Evolutionary conservation across 2,888 invertebrate species (phyloP).

Genomic region (Latheticus oryzae): DNA sequence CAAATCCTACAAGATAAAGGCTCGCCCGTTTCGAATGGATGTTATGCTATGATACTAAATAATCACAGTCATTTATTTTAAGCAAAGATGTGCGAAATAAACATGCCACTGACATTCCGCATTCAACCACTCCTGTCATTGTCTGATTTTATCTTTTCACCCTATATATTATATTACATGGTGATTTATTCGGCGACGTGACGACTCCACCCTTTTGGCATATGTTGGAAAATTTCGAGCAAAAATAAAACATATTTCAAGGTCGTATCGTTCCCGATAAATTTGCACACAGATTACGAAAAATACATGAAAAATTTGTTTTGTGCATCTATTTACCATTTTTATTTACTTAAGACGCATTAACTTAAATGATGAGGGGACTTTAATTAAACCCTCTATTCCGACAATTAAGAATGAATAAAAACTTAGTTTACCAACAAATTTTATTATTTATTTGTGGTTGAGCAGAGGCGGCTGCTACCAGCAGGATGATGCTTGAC

Average conservation of each 20-base stretch:
- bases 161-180: constrained; percentile 15
- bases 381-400: constrained; percentile 24
- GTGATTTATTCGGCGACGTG: constrained; percentile 14
- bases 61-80: constrained; percentile 30
- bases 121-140: constrained; percentile 25
- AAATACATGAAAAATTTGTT: constrained; percentile 3
- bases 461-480: background rate
- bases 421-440: constrained; percentile 19
- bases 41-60: constrained; percentile 33
- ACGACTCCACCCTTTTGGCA: constrained; percentile 1
- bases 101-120: constrained; percentile 16
- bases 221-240: constrained; percentile 17
- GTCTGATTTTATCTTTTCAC: constrained; percentile 27
- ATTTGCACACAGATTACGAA: constrained; percentile 5
- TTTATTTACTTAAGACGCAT: constrained; percentile 15
- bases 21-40: constrained; percentile 44
- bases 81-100: constrained; percentile 32
- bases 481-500: constrained; percentile 2
- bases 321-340: constrained; percentile 5
- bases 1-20: constrained; percentile 42
- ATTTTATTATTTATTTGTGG: constrained; percentile 15
- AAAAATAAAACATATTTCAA: constrained; percentile 21
- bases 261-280: constrained; percentile 14
- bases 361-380: constrained; percentile 27
- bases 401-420: constrained; percentile 19